A percentile compares a stretch with the other conserved stretches of the same genome.
Conservation (phyloP, 2,113 vertebrate genomes). For the Xiphias gladius region DNA sequence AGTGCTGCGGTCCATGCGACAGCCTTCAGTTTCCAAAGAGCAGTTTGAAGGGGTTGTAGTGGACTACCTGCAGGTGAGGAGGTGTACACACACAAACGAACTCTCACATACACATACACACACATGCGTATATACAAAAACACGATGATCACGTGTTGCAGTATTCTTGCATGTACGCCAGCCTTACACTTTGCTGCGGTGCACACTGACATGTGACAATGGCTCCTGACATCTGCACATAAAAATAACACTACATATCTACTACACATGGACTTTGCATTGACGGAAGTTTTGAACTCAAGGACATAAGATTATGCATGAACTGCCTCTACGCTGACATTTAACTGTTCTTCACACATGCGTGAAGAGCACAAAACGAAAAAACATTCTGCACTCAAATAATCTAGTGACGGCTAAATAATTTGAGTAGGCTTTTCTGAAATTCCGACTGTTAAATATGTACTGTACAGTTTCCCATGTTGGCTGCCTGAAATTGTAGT, state of each 20-base stretch:
- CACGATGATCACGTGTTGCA: neutral
- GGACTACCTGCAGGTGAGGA: conserved; percentile 88
- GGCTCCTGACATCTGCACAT: too few species aligned
- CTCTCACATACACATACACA: neutral
- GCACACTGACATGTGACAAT: too few species aligned
- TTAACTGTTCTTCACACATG: conserved; percentile 1
- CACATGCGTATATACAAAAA: neutral
- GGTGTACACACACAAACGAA: neutral
- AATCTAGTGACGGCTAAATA: neutral
- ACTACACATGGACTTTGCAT: too few species aligned
- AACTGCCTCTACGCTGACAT: neutral
- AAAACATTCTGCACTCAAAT: neutral
- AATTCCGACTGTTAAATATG: neutral
- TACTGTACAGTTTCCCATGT: neutral
- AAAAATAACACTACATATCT: too few species aligned
- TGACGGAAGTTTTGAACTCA: too few species aligned
- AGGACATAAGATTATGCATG: neutral
- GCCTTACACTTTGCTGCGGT: too few species aligned
- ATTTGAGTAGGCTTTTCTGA: conserved; percentile 1
- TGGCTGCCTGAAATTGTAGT: neutral
- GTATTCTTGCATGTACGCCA: too few species aligned
- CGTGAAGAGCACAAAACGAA: neutral
- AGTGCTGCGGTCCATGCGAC: conserved; percentile 84
- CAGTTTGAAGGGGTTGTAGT: conserved; percentile 92
- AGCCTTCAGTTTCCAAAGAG: conserved; percentile 87